Evolutionary conservation across 2,113 vertebrate species (phyloP).

Genomic region (Puffinus mauretanicus): DNA sequence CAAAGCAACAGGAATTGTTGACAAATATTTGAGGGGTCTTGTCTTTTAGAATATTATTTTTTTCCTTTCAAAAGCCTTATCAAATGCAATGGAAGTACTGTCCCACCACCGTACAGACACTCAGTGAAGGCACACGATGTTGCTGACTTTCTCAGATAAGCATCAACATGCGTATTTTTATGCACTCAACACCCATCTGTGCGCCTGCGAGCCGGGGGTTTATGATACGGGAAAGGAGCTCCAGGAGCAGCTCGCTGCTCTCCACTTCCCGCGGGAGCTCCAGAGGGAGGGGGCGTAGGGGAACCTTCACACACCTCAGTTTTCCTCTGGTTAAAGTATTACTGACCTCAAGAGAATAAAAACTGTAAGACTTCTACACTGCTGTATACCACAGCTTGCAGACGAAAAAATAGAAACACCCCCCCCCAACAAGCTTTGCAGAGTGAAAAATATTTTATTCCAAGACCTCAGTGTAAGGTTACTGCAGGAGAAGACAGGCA

Average conservation of each 20-base stretch:
- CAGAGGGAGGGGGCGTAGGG: background rate
- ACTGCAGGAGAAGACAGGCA: background rate
- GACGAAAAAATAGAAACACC: background rate
- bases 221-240: background rate
- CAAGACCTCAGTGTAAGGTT: background rate
- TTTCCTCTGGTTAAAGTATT: background rate
- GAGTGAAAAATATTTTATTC: background rate
- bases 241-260: background rate
- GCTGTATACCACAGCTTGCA: background rate
- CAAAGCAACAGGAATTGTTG: background rate
- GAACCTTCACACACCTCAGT: background rate
- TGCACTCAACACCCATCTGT: background rate
- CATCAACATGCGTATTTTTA: rapidly evolving
- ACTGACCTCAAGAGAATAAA: background rate
- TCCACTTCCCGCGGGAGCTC: background rate
- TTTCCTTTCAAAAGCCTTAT: background rate
- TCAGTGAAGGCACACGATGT: background rate
- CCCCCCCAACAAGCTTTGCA: background rate
- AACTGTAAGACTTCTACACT: background rate
- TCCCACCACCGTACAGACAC: background rate
- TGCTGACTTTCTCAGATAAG: background rate
- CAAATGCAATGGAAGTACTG: background rate
- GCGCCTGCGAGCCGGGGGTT: background rate
- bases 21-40: background rate
- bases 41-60: background rate